phyloP scores from a whole-genome alignment of 2,113 vertebrate species.

The Pelodiscus sinensis region DNA sequence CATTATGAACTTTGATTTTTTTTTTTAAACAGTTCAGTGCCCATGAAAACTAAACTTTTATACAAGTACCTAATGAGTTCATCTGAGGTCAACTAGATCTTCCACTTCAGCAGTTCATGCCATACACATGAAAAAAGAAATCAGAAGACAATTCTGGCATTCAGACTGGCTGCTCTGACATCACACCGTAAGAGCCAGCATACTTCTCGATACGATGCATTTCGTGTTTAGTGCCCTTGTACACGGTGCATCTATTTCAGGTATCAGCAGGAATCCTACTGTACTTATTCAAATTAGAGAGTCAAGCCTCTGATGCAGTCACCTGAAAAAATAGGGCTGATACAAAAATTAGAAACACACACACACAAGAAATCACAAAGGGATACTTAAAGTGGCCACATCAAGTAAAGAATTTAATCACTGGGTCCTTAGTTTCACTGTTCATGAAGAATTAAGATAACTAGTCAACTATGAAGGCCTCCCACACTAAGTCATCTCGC shows the following conservation, averaged over 20 bases:
- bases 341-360: not conserved
- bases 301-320: rapidly evolving
- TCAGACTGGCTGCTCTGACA: not conserved
- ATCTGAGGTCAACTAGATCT: not conserved
- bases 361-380: rapidly evolving
- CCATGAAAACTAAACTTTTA: not conserved
- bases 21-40: not conserved
- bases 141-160: not conserved
- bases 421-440: not conserved
- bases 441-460: not conserved
- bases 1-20: not conserved
- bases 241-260: not conserved
- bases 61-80: not conserved
- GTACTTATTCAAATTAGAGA: not conserved
- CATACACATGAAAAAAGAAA: not conserved
- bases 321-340: not conserved
- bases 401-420: not conserved
- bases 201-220: rapidly evolving
- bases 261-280: not conserved
- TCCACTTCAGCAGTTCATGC: not conserved
- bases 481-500: not conserved
- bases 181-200: not conserved
- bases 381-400: not conserved
- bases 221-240: not conserved
- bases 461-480: not conserved